These are phyloP conservation scores for Stenoptilia bipunctidactyla DNA, from an alignment of 2,888 invertebrate genomes.

Conservation along the genomic window DNA sequence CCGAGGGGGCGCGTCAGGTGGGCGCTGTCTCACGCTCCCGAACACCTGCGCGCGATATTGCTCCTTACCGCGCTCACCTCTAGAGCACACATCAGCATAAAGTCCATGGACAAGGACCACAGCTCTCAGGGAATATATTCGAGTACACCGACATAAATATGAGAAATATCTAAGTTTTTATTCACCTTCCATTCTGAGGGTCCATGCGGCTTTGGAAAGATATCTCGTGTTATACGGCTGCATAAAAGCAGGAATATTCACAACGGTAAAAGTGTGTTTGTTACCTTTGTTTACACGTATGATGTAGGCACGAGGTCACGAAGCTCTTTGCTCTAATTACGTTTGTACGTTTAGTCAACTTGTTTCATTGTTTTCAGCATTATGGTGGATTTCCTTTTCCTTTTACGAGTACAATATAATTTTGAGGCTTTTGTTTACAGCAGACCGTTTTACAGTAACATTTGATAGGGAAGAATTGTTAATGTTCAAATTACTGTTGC, in stretches of 20 bases:
- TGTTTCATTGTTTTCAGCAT: too few species aligned
- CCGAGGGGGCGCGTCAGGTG: slow-evolving; percentile 72
- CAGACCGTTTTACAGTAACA: too few species aligned
- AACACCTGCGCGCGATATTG: slow-evolving; percentile 58
- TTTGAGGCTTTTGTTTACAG: too few species aligned
- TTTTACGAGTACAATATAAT: too few species aligned
- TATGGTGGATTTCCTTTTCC: too few species aligned
- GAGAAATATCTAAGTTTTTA: slow-evolving; percentile 66
- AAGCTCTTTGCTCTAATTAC: too few species aligned
- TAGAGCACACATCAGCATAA: slow-evolving; percentile 43
- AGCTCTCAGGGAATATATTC: slow-evolving; percentile 60
- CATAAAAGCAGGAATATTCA: slow-evolving; percentile 41
- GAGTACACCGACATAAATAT: slow-evolving; percentile 68
- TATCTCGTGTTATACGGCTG: slow-evolving; percentile 50
- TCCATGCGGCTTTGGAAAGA: slow-evolving; percentile 33
- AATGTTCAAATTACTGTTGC: too few species aligned
- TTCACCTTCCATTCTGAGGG: slow-evolving; percentile 42
- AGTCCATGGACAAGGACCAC: slow-evolving; percentile 27
- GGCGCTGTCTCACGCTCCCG: slow-evolving; percentile 65
- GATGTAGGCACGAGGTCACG: too few species aligned
- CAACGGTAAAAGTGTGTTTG: slow-evolving; percentile 22
- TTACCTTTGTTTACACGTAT: slow-evolving; percentile 16
- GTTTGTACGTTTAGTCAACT: too few species aligned
- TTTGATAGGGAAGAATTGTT: too few species aligned
- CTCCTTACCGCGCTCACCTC: slow-evolving; percentile 43